These are phyloP conservation scores for Apteryx owenii DNA, from an alignment of 2,113 vertebrate species.

Conservation along the genomic window DNA sequence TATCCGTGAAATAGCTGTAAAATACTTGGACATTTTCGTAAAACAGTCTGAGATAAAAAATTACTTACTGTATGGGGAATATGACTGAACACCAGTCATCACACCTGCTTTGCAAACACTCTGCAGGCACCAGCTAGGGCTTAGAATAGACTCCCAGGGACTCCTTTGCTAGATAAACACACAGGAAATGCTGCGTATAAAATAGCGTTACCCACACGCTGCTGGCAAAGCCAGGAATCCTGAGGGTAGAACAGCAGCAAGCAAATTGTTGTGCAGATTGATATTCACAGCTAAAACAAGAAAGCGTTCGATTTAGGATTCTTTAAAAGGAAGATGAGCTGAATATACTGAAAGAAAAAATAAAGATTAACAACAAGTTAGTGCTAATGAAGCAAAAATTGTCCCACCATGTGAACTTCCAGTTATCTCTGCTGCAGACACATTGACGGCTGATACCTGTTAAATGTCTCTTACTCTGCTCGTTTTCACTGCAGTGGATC, in stretches of 20 bases:
- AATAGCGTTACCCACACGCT: neutral
- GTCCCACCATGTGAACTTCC: neutral
- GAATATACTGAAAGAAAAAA: neutral
- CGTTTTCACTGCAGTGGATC: neutral
- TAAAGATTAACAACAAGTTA: neutral
- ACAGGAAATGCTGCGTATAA: neutral
- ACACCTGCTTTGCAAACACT: neutral
- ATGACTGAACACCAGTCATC: neutral
- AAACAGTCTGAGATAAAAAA: neutral
- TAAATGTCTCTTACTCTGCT: neutral
- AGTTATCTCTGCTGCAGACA: too few relatives aligned
- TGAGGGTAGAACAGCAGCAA: neutral
- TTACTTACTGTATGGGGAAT: neutral
- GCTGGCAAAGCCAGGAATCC: neutral
- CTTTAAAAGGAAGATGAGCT: neutral
- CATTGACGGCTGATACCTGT: too few relatives aligned
- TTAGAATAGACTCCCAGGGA: neutral
- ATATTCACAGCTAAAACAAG: neutral
- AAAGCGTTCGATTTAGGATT: neutral
- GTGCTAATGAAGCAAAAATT: neutral
- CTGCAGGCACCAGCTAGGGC: neutral
- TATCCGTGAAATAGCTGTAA: neutral
- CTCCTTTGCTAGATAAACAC: neutral
- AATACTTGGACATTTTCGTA: accelerated
- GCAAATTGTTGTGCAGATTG: neutral